phyloP scores from a whole-genome alignment of 2,113 vertebrate species.

The Thinocorus orbignyianus region DNA sequence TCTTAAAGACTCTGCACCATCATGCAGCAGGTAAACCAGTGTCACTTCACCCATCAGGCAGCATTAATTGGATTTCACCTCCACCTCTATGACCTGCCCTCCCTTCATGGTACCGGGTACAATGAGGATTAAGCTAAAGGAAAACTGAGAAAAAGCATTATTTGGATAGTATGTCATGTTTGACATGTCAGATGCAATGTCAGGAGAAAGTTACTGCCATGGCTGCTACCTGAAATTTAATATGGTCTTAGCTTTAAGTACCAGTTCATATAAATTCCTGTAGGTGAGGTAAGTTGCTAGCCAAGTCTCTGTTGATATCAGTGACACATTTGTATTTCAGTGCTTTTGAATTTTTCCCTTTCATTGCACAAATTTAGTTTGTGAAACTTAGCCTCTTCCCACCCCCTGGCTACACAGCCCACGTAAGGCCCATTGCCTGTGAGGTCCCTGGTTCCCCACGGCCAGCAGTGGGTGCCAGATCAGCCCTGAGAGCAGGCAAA shows the following conservation, averaged over 20 bases:
- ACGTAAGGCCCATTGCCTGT: fast-evolving
- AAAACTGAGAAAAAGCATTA: background rate
- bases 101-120: background rate
- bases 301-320: background rate
- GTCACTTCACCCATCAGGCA: background rate
- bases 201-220: background rate
- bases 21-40: background rate
- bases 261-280: no score
- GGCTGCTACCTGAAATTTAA: background rate
- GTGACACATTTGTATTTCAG: background rate
- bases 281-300: background rate
- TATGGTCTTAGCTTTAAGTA: background rate
- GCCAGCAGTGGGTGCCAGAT: fast-evolving
- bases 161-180: background rate
- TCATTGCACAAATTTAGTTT: background rate
- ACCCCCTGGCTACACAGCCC: background rate
- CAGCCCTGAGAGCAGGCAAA: background rate
- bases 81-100: fast-evolving
- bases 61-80: background rate
- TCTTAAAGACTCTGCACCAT: background rate
- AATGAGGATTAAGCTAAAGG: background rate
- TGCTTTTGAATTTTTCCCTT: background rate
- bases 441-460: background rate
- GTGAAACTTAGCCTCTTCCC: background rate
- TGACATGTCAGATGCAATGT: background rate